These are phyloP conservation scores for Nipponia nippon DNA, from an alignment of 2,113 vertebrate species.

Conservation along the genomic window DNA sequence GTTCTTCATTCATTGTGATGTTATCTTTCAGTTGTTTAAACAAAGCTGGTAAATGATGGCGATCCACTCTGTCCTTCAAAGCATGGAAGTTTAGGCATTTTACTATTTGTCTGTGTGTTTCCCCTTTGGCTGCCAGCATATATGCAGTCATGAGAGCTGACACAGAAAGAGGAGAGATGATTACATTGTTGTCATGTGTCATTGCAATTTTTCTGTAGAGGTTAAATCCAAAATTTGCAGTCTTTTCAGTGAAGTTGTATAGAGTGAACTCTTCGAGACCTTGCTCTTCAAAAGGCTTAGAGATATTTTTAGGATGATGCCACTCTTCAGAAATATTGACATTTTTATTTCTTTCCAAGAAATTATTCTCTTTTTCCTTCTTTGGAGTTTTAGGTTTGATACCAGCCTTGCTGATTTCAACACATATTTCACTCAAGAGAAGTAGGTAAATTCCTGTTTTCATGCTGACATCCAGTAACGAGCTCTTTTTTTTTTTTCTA, in stretches of 20 bases:
- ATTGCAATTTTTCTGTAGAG: conserved; percentile 85
- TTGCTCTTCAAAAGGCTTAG: background rate
- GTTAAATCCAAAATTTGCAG: conserved; percentile 85
- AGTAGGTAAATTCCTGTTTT: conserved; percentile 37
- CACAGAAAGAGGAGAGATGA: conserved; percentile 85
- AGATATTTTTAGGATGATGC: background rate
- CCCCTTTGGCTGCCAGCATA: conserved; percentile 74
- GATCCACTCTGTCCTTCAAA: conserved; percentile 50
- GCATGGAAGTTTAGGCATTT: conserved; percentile 72
- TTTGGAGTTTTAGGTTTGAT: background rate
- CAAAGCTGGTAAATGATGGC: conserved; percentile 70
- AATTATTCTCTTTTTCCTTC: background rate
- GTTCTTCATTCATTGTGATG: conserved; percentile 73
- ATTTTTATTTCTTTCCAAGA: background rate
- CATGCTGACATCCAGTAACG: conserved; percentile 23
- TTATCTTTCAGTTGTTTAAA: conserved; percentile 78
- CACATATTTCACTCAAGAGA: conserved; percentile 43
- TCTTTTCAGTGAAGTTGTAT: conserved; percentile 79
- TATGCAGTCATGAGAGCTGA: conserved; percentile 77
- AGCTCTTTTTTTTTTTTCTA: background rate
- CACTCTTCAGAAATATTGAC: background rate
- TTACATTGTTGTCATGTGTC: conserved; percentile 83
- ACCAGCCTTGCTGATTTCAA: background rate
- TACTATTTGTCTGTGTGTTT: conserved; percentile 77
- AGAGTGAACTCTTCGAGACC: conserved; percentile 11